Base-by-base conservation (phyloP, 2,888 invertebrate genomes). In the Netelia melanura region DNA sequence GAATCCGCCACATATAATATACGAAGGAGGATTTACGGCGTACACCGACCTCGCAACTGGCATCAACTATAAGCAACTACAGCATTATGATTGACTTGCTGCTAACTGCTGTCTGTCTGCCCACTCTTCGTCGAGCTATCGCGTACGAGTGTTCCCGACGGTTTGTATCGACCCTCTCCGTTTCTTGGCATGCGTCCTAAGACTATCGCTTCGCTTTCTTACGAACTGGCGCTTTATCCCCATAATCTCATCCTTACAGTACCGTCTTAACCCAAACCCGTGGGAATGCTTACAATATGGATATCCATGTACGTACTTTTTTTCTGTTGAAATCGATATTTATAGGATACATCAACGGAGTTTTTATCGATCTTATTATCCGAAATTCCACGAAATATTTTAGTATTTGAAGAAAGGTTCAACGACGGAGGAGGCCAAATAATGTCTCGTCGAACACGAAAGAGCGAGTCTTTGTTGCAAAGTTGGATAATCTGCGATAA, bases 181-280 rank as follows among this genome's bases (percentile, higher is more conserved):
- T 43, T 75, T 85, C 70, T 85, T 81, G 78, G 84, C 81, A n/a
- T 21, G 56, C 70, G 78, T 85, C 81, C 81, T 81, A 81, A 85
- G 52, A 65, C 77, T 56, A 64, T 38, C n/a, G 48, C 56, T 38
- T 64, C 61, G 56, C 25, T 64, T 71, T 58, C 21, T 71, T 17
- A 48, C 21, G 38, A n/a, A 58, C 21, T 25, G 61, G 10, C 6
- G 44, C 67, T 56, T 75, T 65, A 74, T 78, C 81, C 67, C 52
- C 71, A 11, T 54, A 70, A 74, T 56, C 56, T 65, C n/a, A n/a
- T 71, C 56, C 8, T 11, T 71, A 54, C 44, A 43, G 5, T n/a
- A 10, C 61, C 58, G 11, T 5, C n/a, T 17, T 1, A 23, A 44
- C 10, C 17, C 17, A 48, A 62, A 48, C 52, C 65, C n/a, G 44